phyloP scores from a whole-genome alignment of 2,888 invertebrate genomes.

The Hyposoter didymator region DNA sequence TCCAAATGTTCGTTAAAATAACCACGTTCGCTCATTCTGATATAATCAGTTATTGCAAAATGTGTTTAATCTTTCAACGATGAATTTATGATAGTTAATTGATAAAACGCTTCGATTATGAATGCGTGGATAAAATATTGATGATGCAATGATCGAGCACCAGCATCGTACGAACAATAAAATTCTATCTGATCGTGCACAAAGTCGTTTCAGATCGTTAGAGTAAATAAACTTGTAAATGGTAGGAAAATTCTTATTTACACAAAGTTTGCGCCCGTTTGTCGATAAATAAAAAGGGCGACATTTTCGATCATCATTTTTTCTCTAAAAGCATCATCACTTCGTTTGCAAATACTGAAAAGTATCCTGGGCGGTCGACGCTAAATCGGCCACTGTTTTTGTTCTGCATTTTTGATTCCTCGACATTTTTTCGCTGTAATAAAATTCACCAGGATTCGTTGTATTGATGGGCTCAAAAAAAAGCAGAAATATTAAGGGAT shows the following conservation, averaged over 20 bases:
- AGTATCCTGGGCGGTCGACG: no score
- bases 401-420: not conserved
- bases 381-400: no score
- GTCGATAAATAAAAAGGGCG: not conserved
- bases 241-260: constrained; percentile 22
- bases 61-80: constrained; percentile 40
- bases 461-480: not conserved
- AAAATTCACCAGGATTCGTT: not conserved
- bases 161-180: not conserved
- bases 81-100: constrained; percentile 13
- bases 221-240: constrained; percentile 36
- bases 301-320: constrained; percentile 29
- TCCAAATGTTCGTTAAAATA: constrained; percentile 30
- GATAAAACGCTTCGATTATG: not conserved
- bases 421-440: no score
- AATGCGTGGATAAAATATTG: constrained; percentile 10
- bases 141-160: constrained; percentile 3
- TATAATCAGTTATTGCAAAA: constrained; percentile 26
- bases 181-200: not conserved
- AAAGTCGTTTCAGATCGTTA: not conserved
- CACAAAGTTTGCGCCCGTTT: not conserved
- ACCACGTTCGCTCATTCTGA: not conserved
- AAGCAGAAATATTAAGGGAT: not conserved
- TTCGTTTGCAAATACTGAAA: not conserved
- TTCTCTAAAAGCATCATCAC: not conserved